These are phyloP conservation scores for Pachyseris speciosa DNA, from an alignment of 64 coral and sea anemone species.

Conservation along the genomic window DNA sequence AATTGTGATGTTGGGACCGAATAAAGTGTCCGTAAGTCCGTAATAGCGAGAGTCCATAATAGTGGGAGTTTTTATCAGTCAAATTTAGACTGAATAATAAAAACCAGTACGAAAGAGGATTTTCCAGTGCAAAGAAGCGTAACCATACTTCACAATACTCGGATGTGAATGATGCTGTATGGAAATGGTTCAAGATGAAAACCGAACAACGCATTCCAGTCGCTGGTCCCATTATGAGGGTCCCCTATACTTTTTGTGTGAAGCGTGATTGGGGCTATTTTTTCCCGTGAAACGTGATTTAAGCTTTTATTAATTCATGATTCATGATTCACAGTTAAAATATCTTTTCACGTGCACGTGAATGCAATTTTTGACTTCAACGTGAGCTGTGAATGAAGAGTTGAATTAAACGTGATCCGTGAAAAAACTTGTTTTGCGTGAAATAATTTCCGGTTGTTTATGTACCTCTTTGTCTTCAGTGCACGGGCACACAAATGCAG, in stretches of 20 bases:
- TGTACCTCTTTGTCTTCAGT: constrained; percentile 1
- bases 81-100: too few species aligned
- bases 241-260: constrained; percentile 23
- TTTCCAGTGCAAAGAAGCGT: too few species aligned
- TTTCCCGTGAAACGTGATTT: constrained; percentile 27
- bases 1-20: too few species aligned
- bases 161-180: too few species aligned
- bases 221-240: too few species aligned
- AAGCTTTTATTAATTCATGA: constrained; percentile 28
- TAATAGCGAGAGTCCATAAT: too few species aligned
- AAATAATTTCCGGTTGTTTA: constrained; percentile 11
- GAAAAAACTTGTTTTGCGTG: background rate
- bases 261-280: constrained; percentile 30
- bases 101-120: too few species aligned
- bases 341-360: constrained; percentile 1
- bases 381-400: background rate
- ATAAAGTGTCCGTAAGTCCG: too few species aligned
- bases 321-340: constrained; percentile 24
- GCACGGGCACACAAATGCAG: background rate
- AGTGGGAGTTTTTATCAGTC: too few species aligned
- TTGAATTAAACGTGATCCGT: constrained; percentile 5
- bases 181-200: too few species aligned
- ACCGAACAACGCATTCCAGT: too few species aligned
- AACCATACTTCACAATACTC: too few species aligned
- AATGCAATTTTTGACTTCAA: constrained; percentile 6